phyloP scores from a whole-genome alignment of 2,797 vertebrate species.

The Rhynchonycteris naso region DNA sequence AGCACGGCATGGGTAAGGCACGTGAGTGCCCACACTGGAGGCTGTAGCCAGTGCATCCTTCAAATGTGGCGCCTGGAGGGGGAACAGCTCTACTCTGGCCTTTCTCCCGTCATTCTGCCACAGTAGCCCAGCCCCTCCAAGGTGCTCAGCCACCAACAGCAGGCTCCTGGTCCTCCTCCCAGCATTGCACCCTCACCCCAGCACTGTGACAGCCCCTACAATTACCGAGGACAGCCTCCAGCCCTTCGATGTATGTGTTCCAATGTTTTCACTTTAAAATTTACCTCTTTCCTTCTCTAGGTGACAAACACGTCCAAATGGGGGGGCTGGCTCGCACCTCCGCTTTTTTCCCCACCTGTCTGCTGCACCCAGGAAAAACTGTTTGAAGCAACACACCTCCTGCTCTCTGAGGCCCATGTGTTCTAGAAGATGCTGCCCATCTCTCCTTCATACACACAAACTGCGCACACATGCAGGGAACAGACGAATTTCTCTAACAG shows the following conservation, averaged over 20 bases:
- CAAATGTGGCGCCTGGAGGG: not conserved
- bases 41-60: not conserved
- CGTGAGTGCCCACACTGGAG: not conserved
- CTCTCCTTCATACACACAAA: not conserved
- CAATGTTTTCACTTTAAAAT: not conserved
- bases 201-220: rapidly evolving
- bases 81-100: not conserved
- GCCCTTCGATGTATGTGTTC: not conserved
- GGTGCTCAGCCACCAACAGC: not conserved
- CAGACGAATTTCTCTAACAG: conserved; percentile 52
- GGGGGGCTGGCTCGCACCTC: not conserved
- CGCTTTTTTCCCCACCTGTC: not conserved
- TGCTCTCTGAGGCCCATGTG: not conserved
- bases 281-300: not conserved
- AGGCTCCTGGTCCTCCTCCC: not conserved
- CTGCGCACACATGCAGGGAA: conserved; percentile 22
- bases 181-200: rapidly evolving
- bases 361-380: not conserved
- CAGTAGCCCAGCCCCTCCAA: not conserved
- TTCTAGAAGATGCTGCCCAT: not conserved
- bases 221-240: not conserved
- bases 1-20: rapidly evolving
- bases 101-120: not conserved
- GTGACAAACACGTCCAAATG: not conserved
- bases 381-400: not conserved